Base-by-base conservation (phyloP, 2,888 invertebrate species). In the Cerceris ruficornis region DNA sequence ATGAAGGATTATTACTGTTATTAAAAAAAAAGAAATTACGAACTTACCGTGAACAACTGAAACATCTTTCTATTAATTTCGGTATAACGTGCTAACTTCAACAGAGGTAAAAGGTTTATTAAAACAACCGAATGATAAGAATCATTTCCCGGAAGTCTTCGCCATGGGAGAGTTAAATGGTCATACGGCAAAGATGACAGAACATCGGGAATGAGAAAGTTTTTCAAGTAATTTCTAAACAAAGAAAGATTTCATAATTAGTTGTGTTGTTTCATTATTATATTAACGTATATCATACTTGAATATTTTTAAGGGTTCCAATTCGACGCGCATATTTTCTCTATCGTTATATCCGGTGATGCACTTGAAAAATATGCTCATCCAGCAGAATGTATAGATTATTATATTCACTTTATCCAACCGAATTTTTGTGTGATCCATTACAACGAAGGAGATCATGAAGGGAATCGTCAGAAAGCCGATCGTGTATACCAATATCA, bases 111-210 rank as follows among this genome's bases (percentile, higher is more conserved):
- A 4, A 91, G 58, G 86, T 91, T 91, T 9, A 85, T 6, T 7
- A 85, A 0, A n/a, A 43, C 54, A n/a, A 85, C 8, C 0, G 69
- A 0, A 2, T 58, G 11, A 67, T 59, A 13, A 1, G 73, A 49
- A 41, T 85, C 43, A 7, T 84, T 60, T 42, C 89, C 90, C 6
- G 91, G 90, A n/a, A 82, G 43, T 52, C 73, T 66, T 69, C 92
- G 88, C 89, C 89, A 91, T 2, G 72, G 49, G 6, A 83, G 50
- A 9, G 91, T 91, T 6, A 92, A 79, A 11, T 84, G 77, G 77
- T 92, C 91, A 75, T 90, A 92, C 0, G 91, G 90, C 52, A 92
- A 61, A 0, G 91, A 91, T 5, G 92, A 89, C 2, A 91, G 4
- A 14, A 89, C 52, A 66, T 92, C 92, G 28, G 86, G 58, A 7